These are phyloP conservation scores for Clarias fuscus DNA, from an alignment of 2,797 vertebrate species.

Conservation along the genomic window DNA sequence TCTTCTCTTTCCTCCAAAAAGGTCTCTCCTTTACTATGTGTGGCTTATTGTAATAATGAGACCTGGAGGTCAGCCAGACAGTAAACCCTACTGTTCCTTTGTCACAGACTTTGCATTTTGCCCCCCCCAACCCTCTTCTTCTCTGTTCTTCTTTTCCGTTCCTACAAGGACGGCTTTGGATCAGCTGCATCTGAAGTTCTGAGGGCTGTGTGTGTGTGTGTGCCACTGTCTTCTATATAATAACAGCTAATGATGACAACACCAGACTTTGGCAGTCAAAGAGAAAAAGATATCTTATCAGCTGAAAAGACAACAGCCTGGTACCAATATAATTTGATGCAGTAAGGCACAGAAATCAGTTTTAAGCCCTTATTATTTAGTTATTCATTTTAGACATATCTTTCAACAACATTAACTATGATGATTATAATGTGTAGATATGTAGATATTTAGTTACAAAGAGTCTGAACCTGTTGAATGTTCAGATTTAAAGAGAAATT, in stretches of 20 bases:
- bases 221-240: background rate
- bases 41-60: slow-evolving; percentile 60
- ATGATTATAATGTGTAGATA: background rate
- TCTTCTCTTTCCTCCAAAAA: slow-evolving; percentile 53
- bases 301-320: slow-evolving; percentile 12
- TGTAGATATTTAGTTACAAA: background rate
- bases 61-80: slow-evolving; percentile 59
- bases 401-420: background rate
- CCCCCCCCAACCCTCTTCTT: slow-evolving; percentile 45
- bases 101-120: slow-evolving; percentile 66
- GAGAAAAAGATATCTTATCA: background rate
- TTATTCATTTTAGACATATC: background rate
- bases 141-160: slow-evolving; percentile 26
- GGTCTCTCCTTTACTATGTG: slow-evolving; percentile 52
- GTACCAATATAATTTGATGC: background rate
- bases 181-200: slow-evolving; percentile 52
- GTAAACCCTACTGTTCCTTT: slow-evolving; percentile 69
- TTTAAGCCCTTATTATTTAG: background rate
- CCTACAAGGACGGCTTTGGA: slow-evolving; percentile 52
- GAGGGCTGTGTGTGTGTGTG: background rate
- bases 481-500: background rate
- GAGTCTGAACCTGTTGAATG: background rate
- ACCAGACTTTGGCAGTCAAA: slow-evolving; percentile 54
- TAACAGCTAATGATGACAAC: slow-evolving; percentile 20
- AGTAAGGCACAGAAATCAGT: slow-evolving; percentile 9